Evolutionary conservation across 2,888 invertebrate genomes (phyloP), one percentile per base, ranked within the genome.

Genomic region (Zele albiditarsus): DNA sequence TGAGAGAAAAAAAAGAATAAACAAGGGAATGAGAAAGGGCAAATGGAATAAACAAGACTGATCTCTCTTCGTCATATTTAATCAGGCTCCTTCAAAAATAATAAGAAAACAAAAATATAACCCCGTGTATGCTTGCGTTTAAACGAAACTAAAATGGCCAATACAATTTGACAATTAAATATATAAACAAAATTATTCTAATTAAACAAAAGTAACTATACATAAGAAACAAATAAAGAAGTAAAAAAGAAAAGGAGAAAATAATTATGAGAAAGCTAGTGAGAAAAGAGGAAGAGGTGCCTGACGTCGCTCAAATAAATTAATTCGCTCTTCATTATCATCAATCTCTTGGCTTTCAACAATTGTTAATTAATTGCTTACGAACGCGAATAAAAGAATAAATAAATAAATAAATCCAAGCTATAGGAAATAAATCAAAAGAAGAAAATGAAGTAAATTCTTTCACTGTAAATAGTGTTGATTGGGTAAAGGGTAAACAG

Each of bases 31-130:
- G 38, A 38, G 2, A 38, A 8, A 12, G 12, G n/a, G n/a, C n/a
- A 38, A 38, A 31, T 31, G 5, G 31, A 31, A n/a, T n/a, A n/a
- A 31, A 31, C 31, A 79, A 80, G 80, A 82, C 78, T 74, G 77
- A 79, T 74, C n/a, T 66, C 53, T 70, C 57, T 31, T 76, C 46
- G 62, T 6, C 31, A 31, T 31, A 31, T 31, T 31, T 3, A 31
- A 31, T 31, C 6, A 31, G 6, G 3, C 31, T 31, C n/a, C 38
- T 2, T 38, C 12, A 2, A 8, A 0, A 0, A 38, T 8, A 12
- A 12, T 12, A 12, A 38, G 12, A 38, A 38, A 38, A 8, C 12
- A 12, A 8, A 38, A 38, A 8, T 38, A 38, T 38, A 12, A 38
- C 12, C 12, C 10, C 8, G 8, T 12, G 5, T 38, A 12, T 38